Evolutionary conservation across 92 coral and sea anemone genomes (phyloP).

Genomic region (Palythoa heliodiscus): DNA sequence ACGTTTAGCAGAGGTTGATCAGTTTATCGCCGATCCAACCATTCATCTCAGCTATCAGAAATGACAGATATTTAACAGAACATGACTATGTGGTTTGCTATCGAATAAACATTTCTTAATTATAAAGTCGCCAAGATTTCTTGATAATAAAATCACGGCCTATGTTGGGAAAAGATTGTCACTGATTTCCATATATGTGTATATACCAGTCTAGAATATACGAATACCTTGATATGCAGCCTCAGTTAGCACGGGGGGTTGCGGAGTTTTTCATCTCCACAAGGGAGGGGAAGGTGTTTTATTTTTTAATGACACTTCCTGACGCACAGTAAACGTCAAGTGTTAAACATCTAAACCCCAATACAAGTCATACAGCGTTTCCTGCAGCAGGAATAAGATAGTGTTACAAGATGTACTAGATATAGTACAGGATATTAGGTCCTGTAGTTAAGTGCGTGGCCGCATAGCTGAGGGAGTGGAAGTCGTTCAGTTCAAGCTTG

Average conservation of each 20-base stretch:
- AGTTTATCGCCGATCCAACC: neutral
- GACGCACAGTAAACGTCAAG: neutral
- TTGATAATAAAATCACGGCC: neutral
- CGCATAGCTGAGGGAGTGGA: too few species aligned
- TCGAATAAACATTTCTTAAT: neutral
- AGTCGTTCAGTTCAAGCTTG: too few species aligned
- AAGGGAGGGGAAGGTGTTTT: neutral
- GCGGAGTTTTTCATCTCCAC: neutral
- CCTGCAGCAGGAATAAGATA: neutral
- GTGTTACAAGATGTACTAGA: too few species aligned
- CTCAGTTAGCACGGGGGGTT: neutral
- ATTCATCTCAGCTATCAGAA: neutral
- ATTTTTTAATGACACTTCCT: neutral
- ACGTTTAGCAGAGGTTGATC: neutral
- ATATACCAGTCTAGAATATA: neutral
- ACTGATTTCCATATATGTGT: too few species aligned
- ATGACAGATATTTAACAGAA: neutral
- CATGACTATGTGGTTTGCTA: neutral
- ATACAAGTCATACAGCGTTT: neutral
- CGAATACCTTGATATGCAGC: neutral
- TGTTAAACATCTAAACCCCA: neutral
- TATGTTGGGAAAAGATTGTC: neutral
- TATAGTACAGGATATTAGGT: too few species aligned
- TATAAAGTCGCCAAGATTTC: too few species aligned
- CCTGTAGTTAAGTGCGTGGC: too few species aligned